Conservation (phyloP, 2,888 invertebrate genomes). For the Drosophila siamana region DNA sequence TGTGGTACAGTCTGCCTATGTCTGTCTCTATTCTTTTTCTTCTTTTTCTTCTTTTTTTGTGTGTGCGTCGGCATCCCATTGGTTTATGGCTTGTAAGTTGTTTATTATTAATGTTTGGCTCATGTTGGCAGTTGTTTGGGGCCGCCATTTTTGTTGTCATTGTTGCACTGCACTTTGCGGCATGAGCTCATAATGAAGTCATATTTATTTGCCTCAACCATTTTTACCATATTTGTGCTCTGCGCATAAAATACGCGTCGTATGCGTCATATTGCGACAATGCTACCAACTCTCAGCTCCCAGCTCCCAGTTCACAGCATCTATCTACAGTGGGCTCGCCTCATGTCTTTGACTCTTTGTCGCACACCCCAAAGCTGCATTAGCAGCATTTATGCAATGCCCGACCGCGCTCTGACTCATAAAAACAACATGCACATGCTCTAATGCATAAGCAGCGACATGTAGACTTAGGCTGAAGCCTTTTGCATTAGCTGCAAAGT, state of each 20-base stretch:
- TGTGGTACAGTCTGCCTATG: constrained; percentile 33
- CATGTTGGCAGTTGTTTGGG: constrained; percentile 58
- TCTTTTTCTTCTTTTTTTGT: constrained; percentile 10
- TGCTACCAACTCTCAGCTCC: constrained; percentile 15
- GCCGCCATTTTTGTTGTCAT: constrained; percentile 29
- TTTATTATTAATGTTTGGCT: constrained; percentile 79
- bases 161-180: constrained; percentile 54
- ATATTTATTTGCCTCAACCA: constrained; percentile 58
- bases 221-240: constrained; percentile 54
- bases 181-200: constrained; percentile 75
- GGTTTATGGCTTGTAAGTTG: constrained; percentile 82
- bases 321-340: constrained; percentile 9
- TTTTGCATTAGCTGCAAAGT: background rate
- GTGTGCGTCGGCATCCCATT: constrained; percentile 63
- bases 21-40: background rate
- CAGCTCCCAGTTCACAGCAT: constrained; percentile 1
- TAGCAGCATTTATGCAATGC: constrained; percentile 51
- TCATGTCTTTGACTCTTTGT: constrained; percentile 6
- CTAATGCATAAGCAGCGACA: background rate
- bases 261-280: constrained; percentile 71
- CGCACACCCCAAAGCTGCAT: constrained; percentile 38
- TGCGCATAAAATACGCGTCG: constrained; percentile 60
- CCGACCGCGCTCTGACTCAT: constrained; percentile 50
- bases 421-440: background rate
- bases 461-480: background rate